Base-by-base conservation (phyloP, 2,888 invertebrate genomes). In the Odontothrips loti region DNA sequence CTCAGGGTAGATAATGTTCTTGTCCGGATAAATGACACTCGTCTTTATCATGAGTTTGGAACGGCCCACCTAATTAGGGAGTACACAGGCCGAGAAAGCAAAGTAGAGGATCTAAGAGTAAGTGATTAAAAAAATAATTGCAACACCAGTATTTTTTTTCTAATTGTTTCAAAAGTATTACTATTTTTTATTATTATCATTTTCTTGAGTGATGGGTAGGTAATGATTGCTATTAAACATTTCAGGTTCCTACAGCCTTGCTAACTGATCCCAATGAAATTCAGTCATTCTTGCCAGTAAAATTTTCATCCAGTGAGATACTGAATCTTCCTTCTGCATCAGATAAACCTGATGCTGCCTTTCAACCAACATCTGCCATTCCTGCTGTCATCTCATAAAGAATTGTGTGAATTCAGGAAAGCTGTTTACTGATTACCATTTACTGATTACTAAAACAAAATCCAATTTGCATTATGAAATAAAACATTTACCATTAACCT, bases 1-100 rank as follows among this genome's bases (percentile, higher is more conserved):
- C 89, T 99, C 83, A 91, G 99, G 85, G 96, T 99, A 1, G 99
- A 99, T 87, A 93, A 95, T 86, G 98, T 99, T 0, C 88, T 98
- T 87, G 91, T 97, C 1, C 90, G 95, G 84, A 91, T 97, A 75
- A 93, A 95, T 85, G 98, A 98, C 86, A 97, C 98, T 0, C 90
- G 97, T 84, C 91, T 94, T 86, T 95, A 95, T 86, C 94, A 93
- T 85, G 93, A 94, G 88, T 90, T 93, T 82, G 91, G 92, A 80
- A 92, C 94, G 27, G 89, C 94, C 85, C 95, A 93, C 87, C 90
- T 98, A 51, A 87, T 97, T 23, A 90, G 95, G 85, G 97, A 98
- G 87, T 95, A 90, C 85, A 94, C 95, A 23, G 91, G 92, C 79
- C 92, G 93, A 85, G 96, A 96, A 88, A 92, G 93, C 48, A 91